Conservation (phyloP, 2,797 vertebrate genomes). For the Antrozous pallidus region DNA sequence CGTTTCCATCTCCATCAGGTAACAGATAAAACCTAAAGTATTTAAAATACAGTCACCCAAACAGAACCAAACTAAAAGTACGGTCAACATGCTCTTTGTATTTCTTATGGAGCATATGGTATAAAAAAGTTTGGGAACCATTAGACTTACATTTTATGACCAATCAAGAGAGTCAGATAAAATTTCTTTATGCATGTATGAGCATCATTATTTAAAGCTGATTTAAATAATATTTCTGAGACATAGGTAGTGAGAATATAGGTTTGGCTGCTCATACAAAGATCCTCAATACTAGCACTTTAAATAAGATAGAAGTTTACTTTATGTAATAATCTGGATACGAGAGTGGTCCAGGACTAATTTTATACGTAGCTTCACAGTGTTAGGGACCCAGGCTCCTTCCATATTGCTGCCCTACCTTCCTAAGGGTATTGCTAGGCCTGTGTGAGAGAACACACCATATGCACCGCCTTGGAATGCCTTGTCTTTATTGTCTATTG, state of each 20-base stretch:
- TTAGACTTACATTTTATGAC: background rate
- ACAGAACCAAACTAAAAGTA: background rate
- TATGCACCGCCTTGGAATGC: background rate
- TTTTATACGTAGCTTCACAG: background rate
- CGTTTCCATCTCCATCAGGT: background rate
- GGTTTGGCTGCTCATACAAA: background rate
- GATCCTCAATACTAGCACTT: background rate
- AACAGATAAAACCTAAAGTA: background rate
- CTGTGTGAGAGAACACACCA: background rate
- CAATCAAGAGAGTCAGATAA: background rate
- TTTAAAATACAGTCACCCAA: background rate
- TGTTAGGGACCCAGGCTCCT: background rate
- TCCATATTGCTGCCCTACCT: background rate
- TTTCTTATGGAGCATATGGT: background rate
- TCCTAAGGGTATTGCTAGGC: background rate
- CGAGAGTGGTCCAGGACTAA: background rate
- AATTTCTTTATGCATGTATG: background rate
- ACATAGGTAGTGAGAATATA: background rate
- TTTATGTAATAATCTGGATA: background rate
- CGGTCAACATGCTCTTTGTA: background rate
- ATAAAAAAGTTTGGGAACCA: background rate
- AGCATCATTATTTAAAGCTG: background rate
- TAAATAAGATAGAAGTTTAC: background rate
- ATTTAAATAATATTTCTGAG: background rate
- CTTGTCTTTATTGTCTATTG: background rate